phyloP scores from a whole-genome alignment of 2,888 invertebrate species.

The Mythimna vitellina region DNA sequence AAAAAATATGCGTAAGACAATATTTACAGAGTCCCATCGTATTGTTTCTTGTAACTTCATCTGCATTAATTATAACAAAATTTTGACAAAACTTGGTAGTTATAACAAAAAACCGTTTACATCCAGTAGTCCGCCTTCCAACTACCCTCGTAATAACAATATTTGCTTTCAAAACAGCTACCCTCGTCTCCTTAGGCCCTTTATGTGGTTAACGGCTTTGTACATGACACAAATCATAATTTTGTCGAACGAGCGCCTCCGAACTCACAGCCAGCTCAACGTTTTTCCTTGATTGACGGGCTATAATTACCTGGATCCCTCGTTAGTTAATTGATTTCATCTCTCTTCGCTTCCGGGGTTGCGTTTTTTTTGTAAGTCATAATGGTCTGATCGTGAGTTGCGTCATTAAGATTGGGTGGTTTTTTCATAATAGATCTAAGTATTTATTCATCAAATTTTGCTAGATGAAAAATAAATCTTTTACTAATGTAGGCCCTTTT shows the following conservation, averaged over 20 bases:
- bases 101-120: neutral
- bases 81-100: neutral
- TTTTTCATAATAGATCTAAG: conserved; percentile 6
- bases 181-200: conserved; percentile 35
- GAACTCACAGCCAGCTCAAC: conserved; percentile 13
- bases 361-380: conserved; percentile 45
- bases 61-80: conserved; percentile 1
- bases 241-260: conserved; percentile 13
- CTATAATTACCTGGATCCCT: conserved; percentile 61
- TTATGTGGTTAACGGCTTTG: conserved; percentile 25
- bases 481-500: neutral
- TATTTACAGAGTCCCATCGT: neutral
- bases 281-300: conserved; percentile 53
- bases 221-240: conserved; percentile 52
- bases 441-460: no score
- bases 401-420: conserved; percentile 33
- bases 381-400: conserved; percentile 24
- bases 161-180: conserved; percentile 44
- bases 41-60: neutral
- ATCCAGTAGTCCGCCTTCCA: neutral
- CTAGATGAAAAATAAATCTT: neutral
- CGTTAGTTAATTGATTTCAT: conserved; percentile 61
- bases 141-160: conserved; percentile 36
- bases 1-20: neutral
- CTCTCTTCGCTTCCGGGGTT: conserved; percentile 33